A percentile compares a stretch with the other conserved stretches of the same genome.
phyloP scores from a whole-genome alignment of 2,797 vertebrate genomes.

The Myotis vivesi region DNA sequence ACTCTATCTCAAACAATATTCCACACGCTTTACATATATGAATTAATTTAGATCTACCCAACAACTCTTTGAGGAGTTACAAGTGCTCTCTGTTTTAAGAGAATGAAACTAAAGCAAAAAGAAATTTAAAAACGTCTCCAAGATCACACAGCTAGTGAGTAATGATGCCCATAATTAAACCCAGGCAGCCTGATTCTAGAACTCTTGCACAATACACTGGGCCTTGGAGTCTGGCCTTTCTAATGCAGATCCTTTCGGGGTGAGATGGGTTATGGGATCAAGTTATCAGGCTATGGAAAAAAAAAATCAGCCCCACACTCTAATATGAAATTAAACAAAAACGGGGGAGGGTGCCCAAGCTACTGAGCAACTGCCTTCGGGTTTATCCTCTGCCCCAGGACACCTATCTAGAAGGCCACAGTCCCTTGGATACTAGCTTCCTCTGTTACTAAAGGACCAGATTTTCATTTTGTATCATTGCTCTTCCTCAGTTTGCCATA shows the following conservation, averaged over 20 bases:
- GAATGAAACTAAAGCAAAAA: neutral
- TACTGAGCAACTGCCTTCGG: neutral
- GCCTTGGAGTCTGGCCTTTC: neutral
- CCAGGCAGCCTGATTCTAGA: neutral
- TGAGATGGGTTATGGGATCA: neutral
- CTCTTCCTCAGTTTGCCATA: neutral
- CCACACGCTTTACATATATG: neutral
- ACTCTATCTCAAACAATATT: neutral
- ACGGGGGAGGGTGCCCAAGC: neutral
- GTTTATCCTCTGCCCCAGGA: neutral
- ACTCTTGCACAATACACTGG: neutral
- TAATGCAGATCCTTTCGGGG: neutral
- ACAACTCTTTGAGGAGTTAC: neutral
- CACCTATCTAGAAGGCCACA: neutral
- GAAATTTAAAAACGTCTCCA: neutral
- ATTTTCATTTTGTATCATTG: neutral
- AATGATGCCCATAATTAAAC: neutral
- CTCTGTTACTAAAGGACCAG: neutral
- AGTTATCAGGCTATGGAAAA: neutral
- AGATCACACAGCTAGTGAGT: neutral
- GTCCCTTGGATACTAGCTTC: neutral
- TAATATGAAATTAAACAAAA: neutral
- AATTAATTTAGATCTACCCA: neutral
- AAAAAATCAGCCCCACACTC: neutral
- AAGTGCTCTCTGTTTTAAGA: conserved; percentile 5